Conservation (phyloP, 64 coral and sea anemone species). For the Dendronephthya gigantea region DNA sequence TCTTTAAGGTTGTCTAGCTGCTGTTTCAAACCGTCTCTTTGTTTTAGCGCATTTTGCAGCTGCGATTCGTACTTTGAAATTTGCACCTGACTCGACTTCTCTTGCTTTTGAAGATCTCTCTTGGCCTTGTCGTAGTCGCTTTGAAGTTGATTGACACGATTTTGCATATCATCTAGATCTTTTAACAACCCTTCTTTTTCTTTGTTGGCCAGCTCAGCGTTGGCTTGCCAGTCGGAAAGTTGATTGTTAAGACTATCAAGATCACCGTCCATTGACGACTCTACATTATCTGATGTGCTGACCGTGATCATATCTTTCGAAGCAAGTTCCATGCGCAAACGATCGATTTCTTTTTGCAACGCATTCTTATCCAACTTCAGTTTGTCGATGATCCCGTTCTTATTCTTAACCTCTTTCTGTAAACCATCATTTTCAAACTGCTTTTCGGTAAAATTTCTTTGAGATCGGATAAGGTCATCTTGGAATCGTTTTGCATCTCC, state of each 20-base stretch:
- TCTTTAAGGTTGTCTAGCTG: slow-evolving; percentile 41
- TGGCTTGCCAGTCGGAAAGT: slow-evolving; percentile 11
- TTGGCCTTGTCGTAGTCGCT: slow-evolving; percentile 4
- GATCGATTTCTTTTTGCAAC: slow-evolving; percentile 1
- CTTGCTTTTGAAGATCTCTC: slow-evolving; percentile 5
- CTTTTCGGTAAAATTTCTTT: neutral
- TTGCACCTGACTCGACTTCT: neutral
- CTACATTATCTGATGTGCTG: neutral
- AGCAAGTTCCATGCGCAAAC: slow-evolving; percentile 8
- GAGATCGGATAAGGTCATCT: slow-evolving; percentile 7
- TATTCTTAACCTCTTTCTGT: slow-evolving; percentile 10
- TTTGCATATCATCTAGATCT: neutral
- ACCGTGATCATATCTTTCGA: slow-evolving; percentile 13
- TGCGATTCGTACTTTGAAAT: slow-evolving; percentile 3
- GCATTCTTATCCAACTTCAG: neutral
- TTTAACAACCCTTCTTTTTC: neutral
- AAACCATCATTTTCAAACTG: slow-evolving; percentile 2
- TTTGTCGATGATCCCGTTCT: neutral
- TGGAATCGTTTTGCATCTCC: slow-evolving; percentile 5
- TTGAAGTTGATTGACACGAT: slow-evolving; percentile 1
- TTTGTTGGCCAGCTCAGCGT: slow-evolving; percentile 15
- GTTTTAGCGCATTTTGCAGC: slow-evolving; percentile 14
- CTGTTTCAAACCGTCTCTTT: slow-evolving; percentile 37
- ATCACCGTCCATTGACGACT: neutral
- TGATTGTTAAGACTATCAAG: neutral